A percentile compares a stretch with the other conserved stretches of the same genome.
These are phyloP conservation scores for Tenualosa thibaudeaui DNA, from an alignment of 2,797 vertebrate species.

Conservation along the genomic window DNA sequence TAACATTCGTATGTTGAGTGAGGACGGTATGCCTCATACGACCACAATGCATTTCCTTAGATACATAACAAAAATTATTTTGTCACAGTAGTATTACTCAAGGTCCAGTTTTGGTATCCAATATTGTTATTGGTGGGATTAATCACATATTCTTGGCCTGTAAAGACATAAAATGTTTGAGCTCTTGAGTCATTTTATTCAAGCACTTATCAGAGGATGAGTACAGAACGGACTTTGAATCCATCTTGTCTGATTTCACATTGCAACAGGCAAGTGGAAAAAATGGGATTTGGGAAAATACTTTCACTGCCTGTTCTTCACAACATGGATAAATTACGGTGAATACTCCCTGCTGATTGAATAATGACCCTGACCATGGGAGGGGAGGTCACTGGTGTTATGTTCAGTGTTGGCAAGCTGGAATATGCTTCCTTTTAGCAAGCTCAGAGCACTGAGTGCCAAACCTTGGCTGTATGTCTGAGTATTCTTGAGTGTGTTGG, in stretches of 20 bases:
- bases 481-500: background rate
- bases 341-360: background rate
- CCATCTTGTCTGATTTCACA: background rate
- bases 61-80: background rate
- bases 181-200: background rate
- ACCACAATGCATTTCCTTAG: background rate
- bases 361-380: background rate
- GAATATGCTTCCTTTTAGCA: slow-evolving; percentile 30
- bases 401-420: slow-evolving; percentile 2
- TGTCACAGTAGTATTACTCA: background rate
- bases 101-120: background rate
- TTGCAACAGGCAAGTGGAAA: background rate
- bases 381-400: slow-evolving; percentile 36
- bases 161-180: background rate
- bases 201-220: background rate
- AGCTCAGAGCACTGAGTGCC: background rate
- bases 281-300: background rate
- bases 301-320: slow-evolving; percentile 9
- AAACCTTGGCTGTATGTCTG: background rate
- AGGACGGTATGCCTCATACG: background rate
- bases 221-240: background rate
- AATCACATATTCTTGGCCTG: background rate
- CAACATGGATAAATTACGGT: background rate
- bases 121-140: background rate
- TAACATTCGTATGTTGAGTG: background rate